A percentile compares a stretch with the other conserved stretches of the same genome.
Evolutionary conservation across 2,797 vertebrate species (phyloP).

Genomic region (Delichon dasypus): DNA sequence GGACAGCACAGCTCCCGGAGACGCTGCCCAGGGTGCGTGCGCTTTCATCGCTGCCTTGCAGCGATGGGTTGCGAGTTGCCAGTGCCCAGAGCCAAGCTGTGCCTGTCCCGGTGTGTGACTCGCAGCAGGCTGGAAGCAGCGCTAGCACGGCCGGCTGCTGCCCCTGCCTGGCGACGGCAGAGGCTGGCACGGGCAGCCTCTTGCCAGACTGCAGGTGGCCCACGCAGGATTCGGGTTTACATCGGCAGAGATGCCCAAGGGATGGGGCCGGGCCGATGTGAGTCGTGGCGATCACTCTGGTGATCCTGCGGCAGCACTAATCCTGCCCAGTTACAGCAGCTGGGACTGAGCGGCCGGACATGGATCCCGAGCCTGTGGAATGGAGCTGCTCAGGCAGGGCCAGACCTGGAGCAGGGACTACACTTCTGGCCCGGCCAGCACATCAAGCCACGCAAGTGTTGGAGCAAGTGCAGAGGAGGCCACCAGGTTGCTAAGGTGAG

Average conservation of each 20-base stretch:
- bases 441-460: too few species aligned
- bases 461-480: too few species aligned
- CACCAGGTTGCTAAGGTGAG: too few species aligned
- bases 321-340: too few species aligned
- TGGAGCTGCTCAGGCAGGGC: too few species aligned
- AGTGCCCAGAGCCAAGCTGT: neutral
- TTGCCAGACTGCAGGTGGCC: neutral
- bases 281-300: too few species aligned
- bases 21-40: neutral
- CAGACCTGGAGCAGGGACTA: too few species aligned
- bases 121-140: neutral
- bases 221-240: fast-evolving
- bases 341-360: too few species aligned
- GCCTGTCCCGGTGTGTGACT: neutral
- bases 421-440: too few species aligned
- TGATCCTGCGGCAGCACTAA: too few species aligned
- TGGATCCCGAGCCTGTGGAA: too few species aligned
- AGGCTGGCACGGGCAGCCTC: neutral
- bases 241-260: neutral
- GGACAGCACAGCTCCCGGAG: neutral
- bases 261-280: neutral
- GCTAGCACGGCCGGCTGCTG: slow-evolving; percentile 21
- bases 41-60: neutral
- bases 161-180: neutral
- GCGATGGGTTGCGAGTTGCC: neutral